A percentile compares a stretch with the other conserved stretches of the same genome.
These are phyloP conservation scores for Arge pagana DNA, from an alignment of 2,888 invertebrate species.

Conservation along the genomic window DNA sequence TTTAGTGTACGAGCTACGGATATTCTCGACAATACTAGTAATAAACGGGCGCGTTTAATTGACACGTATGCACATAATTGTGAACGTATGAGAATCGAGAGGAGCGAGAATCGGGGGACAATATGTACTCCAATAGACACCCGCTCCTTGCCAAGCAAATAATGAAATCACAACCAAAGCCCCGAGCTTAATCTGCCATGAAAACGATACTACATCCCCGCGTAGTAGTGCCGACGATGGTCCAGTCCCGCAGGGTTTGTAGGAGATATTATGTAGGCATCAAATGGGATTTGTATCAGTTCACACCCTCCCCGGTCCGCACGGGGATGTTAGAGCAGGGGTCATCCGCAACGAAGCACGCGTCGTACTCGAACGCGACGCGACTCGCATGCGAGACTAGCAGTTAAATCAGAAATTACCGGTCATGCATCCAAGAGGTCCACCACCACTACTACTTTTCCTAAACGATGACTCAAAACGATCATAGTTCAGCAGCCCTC, in stretches of 20 bases:
- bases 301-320: slow-evolving; percentile 42
- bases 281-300: slow-evolving; percentile 51
- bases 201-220: slow-evolving; percentile 47
- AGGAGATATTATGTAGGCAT: slow-evolving; percentile 34
- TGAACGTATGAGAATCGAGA: slow-evolving; percentile 3
- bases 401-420: slow-evolving; percentile 25
- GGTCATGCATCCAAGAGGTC: slow-evolving; percentile 36
- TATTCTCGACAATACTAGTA: no score
- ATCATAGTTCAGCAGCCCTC: no score
- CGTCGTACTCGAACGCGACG: no score
- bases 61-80: no score
- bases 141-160: slow-evolving; percentile 18
- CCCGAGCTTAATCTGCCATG: slow-evolving; percentile 47
- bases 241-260: slow-evolving; percentile 12
- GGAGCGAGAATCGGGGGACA: slow-evolving; percentile 6
- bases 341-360: slow-evolving; percentile 24
- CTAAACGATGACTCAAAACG: slow-evolving; percentile 57
- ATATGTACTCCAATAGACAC: slow-evolving; percentile 22
- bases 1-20: no score
- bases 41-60: no score
- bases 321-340: slow-evolving; percentile 12
- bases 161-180: slow-evolving; percentile 22
- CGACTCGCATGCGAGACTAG: no score
- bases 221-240: not conserved
- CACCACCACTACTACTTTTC: slow-evolving; percentile 58